Evolutionary conservation across 2,113 vertebrate genomes (phyloP).

Genomic region (Balaeniceps rex): DNA sequence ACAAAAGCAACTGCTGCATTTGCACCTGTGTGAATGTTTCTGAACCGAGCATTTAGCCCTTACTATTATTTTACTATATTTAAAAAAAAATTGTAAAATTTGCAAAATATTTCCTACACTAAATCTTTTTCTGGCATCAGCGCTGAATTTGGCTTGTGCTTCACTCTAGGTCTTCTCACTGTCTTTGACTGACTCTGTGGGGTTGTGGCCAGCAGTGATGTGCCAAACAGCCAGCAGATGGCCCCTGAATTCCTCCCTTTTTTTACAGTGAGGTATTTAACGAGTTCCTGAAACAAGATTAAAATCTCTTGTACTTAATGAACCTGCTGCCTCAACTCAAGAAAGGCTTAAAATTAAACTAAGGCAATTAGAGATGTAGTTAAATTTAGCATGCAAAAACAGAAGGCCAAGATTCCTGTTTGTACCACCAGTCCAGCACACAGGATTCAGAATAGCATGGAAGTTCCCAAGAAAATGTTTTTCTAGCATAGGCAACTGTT

Average conservation of each 20-base stretch:
- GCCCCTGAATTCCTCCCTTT: background rate
- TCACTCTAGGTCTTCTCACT: background rate
- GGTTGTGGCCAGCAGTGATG: background rate
- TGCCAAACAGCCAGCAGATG: conserved; percentile 52
- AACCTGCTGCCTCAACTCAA: conserved; percentile 25
- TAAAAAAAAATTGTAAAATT: background rate
- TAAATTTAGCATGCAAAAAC: conserved; percentile 26
- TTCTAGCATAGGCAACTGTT: background rate
- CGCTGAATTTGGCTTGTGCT: background rate
- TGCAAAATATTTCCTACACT: background rate
- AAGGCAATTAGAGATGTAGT: conserved; percentile 26
- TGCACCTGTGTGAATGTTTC: background rate
- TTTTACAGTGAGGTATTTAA: background rate
- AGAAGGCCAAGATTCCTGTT: conserved; percentile 19
- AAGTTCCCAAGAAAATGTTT: conserved; percentile 16
- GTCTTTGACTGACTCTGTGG: background rate
- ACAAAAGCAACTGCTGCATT: background rate
- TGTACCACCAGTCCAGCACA: background rate
- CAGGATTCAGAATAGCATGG: background rate
- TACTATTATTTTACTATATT: background rate
- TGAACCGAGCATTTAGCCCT: background rate
- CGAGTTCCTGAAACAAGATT: conserved; percentile 32
- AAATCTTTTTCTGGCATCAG: background rate
- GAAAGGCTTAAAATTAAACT: conserved; percentile 40
- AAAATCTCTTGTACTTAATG: conserved; percentile 43